Base-by-base conservation (phyloP, 2,113 vertebrate species). In the Heptranchias perlo region DNA sequence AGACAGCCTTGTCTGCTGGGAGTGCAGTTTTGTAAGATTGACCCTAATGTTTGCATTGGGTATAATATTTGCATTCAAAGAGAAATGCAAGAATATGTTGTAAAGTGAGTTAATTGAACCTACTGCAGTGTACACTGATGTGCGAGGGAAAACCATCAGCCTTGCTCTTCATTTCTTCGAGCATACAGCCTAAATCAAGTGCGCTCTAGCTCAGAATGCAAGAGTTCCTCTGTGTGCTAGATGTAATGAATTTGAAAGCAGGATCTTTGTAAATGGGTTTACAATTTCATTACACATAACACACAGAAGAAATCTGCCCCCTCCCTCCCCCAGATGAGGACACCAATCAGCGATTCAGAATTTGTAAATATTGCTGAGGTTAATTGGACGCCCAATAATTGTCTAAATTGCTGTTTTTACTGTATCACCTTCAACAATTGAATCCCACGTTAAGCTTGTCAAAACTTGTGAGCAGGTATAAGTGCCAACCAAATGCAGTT, bases 11-110 rank as follows among this genome's bases (percentile, higher is more conserved):
- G 73, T 76, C n/a, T n/a, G 73, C 31, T n/a, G n/a, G n/a, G n/a
- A n/a, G n/a, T n/a, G n/a, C 76, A 82, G 76, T n/a, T 82, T 82
- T 82, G 76, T 39, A 44, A 82, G 76, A 82, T 82, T 44, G 76
- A 8, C 76, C 76, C 44, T 44, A 21, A 13, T 44, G 7, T 44
- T 10, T 82, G 76, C 76, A 82, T 82, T 82, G 76, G 69, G n/a
- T 82, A 82, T 18, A 82, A 82, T 5, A 58, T n/a, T n/a, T 0
- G 39, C n/a, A 82, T 3, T 16, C 3, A 76, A 76, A 82, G 2
- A 76, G 58, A 58, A 58, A 58, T 58, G 58, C 8, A 58, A 58
- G 8, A 58, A 58, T 58, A 58, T 58, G 58, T 58, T 58, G 58
- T 58, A 58, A 58, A 58, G 8, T 58, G 4, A 58, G 58, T 58